Evolutionary conservation across 2,113 vertebrate genomes (phyloP).

Genomic region (Neomonachus schauinslandi): DNA sequence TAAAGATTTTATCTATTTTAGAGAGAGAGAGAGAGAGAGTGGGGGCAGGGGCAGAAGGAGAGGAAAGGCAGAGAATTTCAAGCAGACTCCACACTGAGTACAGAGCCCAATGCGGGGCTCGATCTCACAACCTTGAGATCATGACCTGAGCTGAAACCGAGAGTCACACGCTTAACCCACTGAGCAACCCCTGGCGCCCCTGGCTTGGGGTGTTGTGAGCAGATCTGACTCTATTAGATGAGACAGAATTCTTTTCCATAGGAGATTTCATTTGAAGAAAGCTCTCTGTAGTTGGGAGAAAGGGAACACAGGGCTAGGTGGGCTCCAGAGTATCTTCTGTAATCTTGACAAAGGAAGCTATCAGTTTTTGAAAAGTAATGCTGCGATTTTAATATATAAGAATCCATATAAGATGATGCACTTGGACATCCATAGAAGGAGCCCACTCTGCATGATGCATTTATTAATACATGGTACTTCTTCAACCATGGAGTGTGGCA

Average conservation of each 20-base stretch:
- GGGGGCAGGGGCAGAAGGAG: not conserved
- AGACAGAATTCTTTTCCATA: not conserved
- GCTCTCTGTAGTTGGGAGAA: not conserved
- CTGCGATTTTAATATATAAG: not conserved
- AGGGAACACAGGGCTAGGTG: not conserved
- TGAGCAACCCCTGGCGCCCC: not conserved
- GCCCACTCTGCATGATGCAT: too few species aligned
- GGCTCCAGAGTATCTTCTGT: not conserved
- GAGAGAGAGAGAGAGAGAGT: not conserved
- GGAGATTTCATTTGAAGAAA: not conserved
- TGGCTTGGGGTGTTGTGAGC: not conserved
- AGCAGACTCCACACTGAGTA: not conserved
- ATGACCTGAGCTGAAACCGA: not conserved
- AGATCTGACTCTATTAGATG: not conserved
- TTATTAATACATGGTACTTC: rapidly evolving
- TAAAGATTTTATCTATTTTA: not conserved
- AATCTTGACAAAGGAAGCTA: not conserved
- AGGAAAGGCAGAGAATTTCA: not conserved
- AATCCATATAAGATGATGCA: not conserved
- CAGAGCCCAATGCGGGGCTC: too few species aligned
- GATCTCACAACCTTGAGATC: not conserved
- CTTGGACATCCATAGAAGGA: not conserved
- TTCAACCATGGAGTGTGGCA: too few species aligned
- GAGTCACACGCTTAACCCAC: not conserved
- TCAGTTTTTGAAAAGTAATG: not conserved